A percentile compares a stretch with the other conserved stretches of the same genome.
Conservation (phyloP, 2,888 invertebrate genomes). For the Ichneumoninae sp. region DNA sequence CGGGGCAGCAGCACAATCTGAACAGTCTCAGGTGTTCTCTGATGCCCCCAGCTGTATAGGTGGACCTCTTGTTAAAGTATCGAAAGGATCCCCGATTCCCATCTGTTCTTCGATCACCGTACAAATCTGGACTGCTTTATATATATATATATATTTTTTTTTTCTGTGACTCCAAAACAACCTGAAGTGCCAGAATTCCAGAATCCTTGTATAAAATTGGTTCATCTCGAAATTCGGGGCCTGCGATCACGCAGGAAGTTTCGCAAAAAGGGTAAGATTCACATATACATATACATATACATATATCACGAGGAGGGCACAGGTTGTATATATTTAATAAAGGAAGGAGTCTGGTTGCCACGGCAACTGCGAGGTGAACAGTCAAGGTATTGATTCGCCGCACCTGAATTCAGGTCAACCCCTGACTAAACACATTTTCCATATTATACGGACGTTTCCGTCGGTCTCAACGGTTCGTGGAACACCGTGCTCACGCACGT, state of each 20-base stretch:
- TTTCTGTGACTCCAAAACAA: background rate
- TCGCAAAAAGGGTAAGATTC: background rate
- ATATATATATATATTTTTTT: background rate
- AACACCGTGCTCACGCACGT: constrained; percentile 23
- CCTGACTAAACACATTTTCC: constrained; percentile 83
- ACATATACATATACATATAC: constrained; percentile 27
- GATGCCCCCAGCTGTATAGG: no score
- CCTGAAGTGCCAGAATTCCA: background rate
- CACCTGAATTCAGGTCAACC: constrained; percentile 84
- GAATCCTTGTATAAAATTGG: constrained; percentile 38
- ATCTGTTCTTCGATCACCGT: no score
- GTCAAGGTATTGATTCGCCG: constrained; percentile 84
- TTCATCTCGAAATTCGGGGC: constrained; percentile 42
- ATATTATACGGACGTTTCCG: constrained; percentile 72
- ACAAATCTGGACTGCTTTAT: no score
- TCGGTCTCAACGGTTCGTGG: constrained; percentile 46
- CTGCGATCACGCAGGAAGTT: constrained; percentile 28
- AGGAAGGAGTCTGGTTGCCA: constrained; percentile 83
- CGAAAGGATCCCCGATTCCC: no score
- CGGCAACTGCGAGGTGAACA: constrained; percentile 83
- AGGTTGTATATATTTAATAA: constrained; percentile 82
- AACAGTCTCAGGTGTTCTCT: no score
- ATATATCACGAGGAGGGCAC: constrained; percentile 59
- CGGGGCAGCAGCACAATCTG: no score
- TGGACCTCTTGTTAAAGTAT: no score